Evolutionary conservation across 2,888 invertebrate genomes (phyloP).

Genomic region (Therioaphis trifolii): DNA sequence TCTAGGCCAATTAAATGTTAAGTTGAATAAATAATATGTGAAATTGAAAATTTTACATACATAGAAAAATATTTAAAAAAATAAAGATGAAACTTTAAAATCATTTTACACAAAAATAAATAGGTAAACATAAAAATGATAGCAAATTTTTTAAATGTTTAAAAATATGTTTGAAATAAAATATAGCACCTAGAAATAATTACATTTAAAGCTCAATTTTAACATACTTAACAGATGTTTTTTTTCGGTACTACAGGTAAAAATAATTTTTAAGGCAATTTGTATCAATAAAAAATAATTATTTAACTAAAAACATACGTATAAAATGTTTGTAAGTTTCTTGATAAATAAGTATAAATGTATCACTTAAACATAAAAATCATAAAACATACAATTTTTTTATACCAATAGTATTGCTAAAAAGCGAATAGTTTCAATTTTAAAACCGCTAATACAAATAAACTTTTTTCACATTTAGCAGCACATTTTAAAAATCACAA

Average conservation of each 20-base stretch:
- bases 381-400: slow-evolving; percentile 50
- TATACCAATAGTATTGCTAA: slow-evolving; percentile 47
- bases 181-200: slow-evolving; percentile 61
- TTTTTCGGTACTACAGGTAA: slow-evolving; percentile 59
- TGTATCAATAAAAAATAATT: slow-evolving; percentile 54
- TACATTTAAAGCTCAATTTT: slow-evolving; percentile 60
- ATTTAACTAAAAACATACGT: slow-evolving; percentile 44
- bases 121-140: slow-evolving; percentile 16
- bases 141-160: slow-evolving; percentile 11
- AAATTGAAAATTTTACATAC: slow-evolving; percentile 26
- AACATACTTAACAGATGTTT: slow-evolving; percentile 48
- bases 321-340: slow-evolving; percentile 41
- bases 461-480: slow-evolving; percentile 39
- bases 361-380: slow-evolving; percentile 56
- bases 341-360: slow-evolving; percentile 56
- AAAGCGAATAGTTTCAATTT: slow-evolving; percentile 45
- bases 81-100: slow-evolving; percentile 28
- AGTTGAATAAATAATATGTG: slow-evolving; percentile 47
- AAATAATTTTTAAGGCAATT: slow-evolving; percentile 50
- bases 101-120: slow-evolving; percentile 31
- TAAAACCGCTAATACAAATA: slow-evolving; percentile 31
- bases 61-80: slow-evolving; percentile 41
- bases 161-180: slow-evolving; percentile 38
- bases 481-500: slow-evolving; percentile 54
- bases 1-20: slow-evolving; percentile 37